Percentiles rank a stretch among this genome's conserved stretches.
Evolutionary conservation across 2,888 invertebrate genomes (phyloP).

Genomic region (Tubiluchus corallicola): DNA sequence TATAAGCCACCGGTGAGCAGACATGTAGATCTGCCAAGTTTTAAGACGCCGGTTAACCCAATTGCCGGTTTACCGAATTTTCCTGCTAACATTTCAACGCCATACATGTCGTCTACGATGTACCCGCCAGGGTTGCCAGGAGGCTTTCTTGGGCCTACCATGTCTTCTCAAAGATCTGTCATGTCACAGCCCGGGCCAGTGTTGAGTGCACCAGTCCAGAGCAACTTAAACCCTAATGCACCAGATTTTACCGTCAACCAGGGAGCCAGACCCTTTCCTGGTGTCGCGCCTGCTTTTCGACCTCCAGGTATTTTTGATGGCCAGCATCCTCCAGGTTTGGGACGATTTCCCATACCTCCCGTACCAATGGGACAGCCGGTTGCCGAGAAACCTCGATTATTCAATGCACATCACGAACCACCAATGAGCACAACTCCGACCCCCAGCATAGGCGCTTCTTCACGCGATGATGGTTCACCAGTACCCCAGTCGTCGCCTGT

Average conservation of each 20-base stretch:
- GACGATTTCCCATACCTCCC: constrained; percentile 15
- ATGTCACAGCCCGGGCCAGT: constrained; percentile 26
- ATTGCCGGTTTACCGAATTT: too few species aligned
- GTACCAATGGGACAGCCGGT: constrained; percentile 12
- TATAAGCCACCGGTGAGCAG: constrained; percentile 19
- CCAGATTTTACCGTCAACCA: constrained; percentile 54
- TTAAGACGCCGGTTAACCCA: not conserved
- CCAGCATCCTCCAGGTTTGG: not conserved
- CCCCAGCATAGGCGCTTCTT: constrained; percentile 18
- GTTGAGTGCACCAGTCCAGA: constrained; percentile 29
- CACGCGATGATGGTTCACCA: constrained; percentile 16
- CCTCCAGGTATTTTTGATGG: not conserved
- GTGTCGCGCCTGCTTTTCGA: not conserved
- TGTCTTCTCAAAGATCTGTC: not conserved
- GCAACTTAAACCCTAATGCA: constrained; percentile 55
- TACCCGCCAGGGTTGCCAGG: not conserved
- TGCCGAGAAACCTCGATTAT: constrained; percentile 10
- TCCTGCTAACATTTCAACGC: not conserved
- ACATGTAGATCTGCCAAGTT: not conserved
- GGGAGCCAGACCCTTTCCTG: constrained; percentile 20
- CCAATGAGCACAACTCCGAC: constrained; percentile 21
- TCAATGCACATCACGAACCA: constrained; percentile 8
- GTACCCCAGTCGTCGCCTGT: constrained; percentile 14
- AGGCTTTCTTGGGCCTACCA: not conserved
- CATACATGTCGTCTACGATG: not conserved